phyloP scores from a whole-genome alignment of 2,888 invertebrate species.

The Syrista parreyssii region DNA sequence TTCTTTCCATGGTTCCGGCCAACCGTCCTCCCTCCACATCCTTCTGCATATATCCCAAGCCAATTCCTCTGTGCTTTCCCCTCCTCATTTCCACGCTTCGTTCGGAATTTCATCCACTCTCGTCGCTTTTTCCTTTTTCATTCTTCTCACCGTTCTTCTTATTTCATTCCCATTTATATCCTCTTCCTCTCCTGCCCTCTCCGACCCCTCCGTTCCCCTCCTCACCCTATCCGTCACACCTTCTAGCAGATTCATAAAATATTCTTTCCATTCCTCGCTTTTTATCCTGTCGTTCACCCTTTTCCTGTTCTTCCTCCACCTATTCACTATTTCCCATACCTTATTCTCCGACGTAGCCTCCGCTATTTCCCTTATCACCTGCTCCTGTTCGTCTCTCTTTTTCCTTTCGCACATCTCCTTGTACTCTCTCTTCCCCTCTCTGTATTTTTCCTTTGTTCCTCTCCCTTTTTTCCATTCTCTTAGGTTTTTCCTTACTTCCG shows the following conservation, averaged over 20 bases:
- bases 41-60: background rate
- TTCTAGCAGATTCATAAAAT: too few species aligned
- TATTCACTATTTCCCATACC: constrained; percentile 12
- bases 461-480: too few species aligned
- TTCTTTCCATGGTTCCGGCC: background rate
- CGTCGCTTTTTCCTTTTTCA: background rate
- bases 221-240: too few species aligned
- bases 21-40: constrained; percentile 8
- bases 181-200: background rate
- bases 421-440: too few species aligned
- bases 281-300: background rate
- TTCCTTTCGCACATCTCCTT: too few species aligned
- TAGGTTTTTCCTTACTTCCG: too few species aligned
- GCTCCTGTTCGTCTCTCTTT: too few species aligned
- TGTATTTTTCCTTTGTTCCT: too few species aligned
- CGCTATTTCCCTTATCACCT: background rate
- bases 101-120: background rate
- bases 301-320: constrained; percentile 11
- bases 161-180: background rate
- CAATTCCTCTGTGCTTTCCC: background rate
- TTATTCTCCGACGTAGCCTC: constrained; percentile 3
- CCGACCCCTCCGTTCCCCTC: background rate
- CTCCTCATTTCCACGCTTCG: background rate
- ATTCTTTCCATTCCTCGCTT: too few species aligned
- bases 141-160: background rate